Evolutionary conservation across 2,113 vertebrate species (phyloP).

Genomic region (Entelurus aequoreus): DNA sequence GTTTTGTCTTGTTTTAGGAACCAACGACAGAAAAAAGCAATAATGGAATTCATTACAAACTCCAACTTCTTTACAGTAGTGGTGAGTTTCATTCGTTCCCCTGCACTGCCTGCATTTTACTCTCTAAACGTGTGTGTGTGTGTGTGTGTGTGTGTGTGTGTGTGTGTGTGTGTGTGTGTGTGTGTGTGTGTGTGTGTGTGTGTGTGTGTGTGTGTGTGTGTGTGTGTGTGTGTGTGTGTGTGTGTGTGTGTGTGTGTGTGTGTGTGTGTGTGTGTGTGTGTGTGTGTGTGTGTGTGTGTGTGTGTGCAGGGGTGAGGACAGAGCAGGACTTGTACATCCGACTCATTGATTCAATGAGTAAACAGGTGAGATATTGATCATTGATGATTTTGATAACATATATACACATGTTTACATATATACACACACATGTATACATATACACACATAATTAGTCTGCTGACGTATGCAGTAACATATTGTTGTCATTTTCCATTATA

Average conservation of each 20-base stretch:
- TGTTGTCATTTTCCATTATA: too few species aligned
- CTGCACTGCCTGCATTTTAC: neutral
- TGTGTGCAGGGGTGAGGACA: constrained; percentile 45
- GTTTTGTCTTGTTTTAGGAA: constrained; percentile 37
- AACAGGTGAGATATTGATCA: constrained; percentile 45
- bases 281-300: too few species aligned
- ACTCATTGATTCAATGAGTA: constrained; percentile 61
- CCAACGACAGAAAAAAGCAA: constrained; percentile 59
- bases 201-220: too few species aligned
- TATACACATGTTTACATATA: too few species aligned
- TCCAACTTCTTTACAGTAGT: constrained; percentile 62
- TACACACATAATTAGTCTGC: too few species aligned
- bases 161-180: neutral
- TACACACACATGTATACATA: too few species aligned
- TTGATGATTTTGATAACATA: neutral
- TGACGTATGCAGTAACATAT: too few species aligned
- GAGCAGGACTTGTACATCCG: constrained; percentile 58
- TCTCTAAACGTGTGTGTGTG: neutral
- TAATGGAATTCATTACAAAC: constrained; percentile 65
- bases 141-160: neutral
- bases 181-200: neutral
- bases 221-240: too few species aligned
- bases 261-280: too few species aligned
- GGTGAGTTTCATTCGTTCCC: constrained; percentile 34
- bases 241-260: too few species aligned